phyloP scores from a whole-genome alignment of 2,888 invertebrate genomes.

The Pristionchus exspectatus region DNA sequence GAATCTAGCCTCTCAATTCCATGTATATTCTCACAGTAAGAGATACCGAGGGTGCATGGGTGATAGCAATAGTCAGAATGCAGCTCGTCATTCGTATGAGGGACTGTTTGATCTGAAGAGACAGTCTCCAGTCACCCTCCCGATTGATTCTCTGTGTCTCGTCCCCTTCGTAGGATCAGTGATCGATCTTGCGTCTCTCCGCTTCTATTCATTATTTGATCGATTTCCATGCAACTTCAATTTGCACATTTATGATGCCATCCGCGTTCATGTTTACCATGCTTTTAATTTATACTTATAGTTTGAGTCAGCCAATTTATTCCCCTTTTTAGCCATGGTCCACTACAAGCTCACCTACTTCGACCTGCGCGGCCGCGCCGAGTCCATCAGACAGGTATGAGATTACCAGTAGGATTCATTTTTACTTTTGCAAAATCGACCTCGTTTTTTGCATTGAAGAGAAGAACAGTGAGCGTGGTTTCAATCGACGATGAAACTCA shows the following conservation, averaged over 20 bases:
- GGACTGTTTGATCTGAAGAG: not conserved
- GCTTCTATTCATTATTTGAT: not conserved
- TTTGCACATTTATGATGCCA: no score
- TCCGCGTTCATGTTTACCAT: no score
- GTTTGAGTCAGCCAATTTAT: no score
- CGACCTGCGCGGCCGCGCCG: conserved; percentile 48
- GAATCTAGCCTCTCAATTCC: not conserved
- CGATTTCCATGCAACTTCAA: no score
- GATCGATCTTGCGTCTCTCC: conserved; percentile 23
- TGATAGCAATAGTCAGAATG: not conserved
- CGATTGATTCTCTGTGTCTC: not conserved
- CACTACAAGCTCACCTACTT: conserved; percentile 51
- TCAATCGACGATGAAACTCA: no score
- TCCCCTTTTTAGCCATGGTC: conserved; percentile 8
- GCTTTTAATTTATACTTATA: no score
- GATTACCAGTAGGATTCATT: not conserved
- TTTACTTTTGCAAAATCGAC: no score
- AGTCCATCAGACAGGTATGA: conserved; percentile 40
- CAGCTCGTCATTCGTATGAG: not conserved
- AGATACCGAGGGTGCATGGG: not conserved
- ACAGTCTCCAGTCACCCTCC: not conserved
- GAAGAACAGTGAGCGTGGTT: no score
- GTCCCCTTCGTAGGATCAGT: not conserved
- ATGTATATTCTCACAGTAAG: not conserved
- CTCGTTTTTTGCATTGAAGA: no score